Base-by-base conservation (phyloP, 2,888 invertebrate species). In the Phasia obesa region DNA sequence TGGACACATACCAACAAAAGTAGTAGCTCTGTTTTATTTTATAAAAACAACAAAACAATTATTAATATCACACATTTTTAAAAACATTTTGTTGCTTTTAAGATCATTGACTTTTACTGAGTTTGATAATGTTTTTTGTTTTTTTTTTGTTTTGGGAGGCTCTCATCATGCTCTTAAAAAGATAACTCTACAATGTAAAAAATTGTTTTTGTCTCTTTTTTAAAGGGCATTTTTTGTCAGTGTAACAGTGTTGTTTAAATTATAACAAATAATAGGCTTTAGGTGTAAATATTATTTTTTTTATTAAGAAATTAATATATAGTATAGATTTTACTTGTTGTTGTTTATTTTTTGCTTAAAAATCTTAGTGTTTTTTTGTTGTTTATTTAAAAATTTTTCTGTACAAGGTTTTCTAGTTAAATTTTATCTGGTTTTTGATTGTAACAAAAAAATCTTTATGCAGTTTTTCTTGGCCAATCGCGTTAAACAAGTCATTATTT, bases 61-160 rank as follows among this genome's bases (percentile, higher is more conserved):
- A 35, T 38, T 51, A 31, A 51, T 23, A 51, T 4, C 51, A 73
- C 53, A 60, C 21, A 73, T 31, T 73, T 77, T 80, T 11, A 15
- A 60, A 47, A 44, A 51, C 47, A 69, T 65, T 76, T 62, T 64
- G 55, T 59, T 57, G 59, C 42, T 19, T 23, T 35, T 7, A 57
- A 65, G 80, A 80, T 83, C 74, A 81, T 65, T 84, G 84, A 77
- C 80, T 77, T 74, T 65, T 64, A 51, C 21, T 69, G 60, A 44
- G 25, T 69, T 69, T 81, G 55, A 64, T 75, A 60, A 65, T 67
- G 11, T 9, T 23, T 71, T 31, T 47, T 31, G 0, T 59, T 59
- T 23, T 17, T 19, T 62, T 47, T 47, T 49, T 25, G 9, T 31
- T 73, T 38, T 25, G 13, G 13, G 5, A 44, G 64, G 17, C 47